Conservation (phyloP, 2,797 vertebrate genomes). For the Semaprochilodus insignis region DNA sequence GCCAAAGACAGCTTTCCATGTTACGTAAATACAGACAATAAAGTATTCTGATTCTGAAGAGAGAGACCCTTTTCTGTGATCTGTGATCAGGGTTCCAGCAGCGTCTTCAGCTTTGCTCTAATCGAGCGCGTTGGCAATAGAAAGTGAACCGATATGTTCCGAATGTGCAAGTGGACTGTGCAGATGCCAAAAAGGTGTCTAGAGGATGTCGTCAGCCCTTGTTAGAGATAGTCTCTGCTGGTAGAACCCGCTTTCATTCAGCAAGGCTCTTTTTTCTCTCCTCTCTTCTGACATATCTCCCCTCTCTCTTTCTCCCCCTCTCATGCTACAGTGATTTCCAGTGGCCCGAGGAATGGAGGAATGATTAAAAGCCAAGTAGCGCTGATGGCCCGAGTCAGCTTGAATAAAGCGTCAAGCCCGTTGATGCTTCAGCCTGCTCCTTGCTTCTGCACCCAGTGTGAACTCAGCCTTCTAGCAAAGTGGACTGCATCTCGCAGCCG, state of each 20-base stretch:
- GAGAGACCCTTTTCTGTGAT: not conserved
- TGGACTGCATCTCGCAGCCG: constrained; percentile 55
- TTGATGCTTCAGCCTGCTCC: constrained; percentile 55
- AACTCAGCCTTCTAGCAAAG: constrained; percentile 60
- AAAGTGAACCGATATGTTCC: not conserved
- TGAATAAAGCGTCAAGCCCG: constrained; percentile 51
- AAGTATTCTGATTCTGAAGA: not conserved
- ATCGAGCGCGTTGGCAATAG: not conserved
- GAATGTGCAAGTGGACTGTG: not conserved
- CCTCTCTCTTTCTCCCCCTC: constrained; percentile 20
- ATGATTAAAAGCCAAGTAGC: constrained; percentile 70
- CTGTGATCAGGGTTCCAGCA: not conserved
- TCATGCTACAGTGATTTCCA: constrained; percentile 57
- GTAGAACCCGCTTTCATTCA: constrained; percentile 19
- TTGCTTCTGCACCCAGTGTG: constrained; percentile 59
- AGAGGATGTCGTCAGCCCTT: constrained; percentile 12
- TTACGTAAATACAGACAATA: not conserved
- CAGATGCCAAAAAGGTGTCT: constrained; percentile 7
- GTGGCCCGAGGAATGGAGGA: constrained; percentile 45
- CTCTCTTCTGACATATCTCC: constrained; percentile 23
- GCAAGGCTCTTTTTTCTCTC: not conserved
- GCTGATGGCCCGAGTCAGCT: constrained; percentile 58
- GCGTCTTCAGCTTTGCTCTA: not conserved
- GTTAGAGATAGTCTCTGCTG: constrained; percentile 14
- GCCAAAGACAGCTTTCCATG: not conserved